These are phyloP conservation scores for Notolepis coatsorum DNA, from an alignment of 2,797 vertebrate species.

Conservation along the genomic window DNA sequence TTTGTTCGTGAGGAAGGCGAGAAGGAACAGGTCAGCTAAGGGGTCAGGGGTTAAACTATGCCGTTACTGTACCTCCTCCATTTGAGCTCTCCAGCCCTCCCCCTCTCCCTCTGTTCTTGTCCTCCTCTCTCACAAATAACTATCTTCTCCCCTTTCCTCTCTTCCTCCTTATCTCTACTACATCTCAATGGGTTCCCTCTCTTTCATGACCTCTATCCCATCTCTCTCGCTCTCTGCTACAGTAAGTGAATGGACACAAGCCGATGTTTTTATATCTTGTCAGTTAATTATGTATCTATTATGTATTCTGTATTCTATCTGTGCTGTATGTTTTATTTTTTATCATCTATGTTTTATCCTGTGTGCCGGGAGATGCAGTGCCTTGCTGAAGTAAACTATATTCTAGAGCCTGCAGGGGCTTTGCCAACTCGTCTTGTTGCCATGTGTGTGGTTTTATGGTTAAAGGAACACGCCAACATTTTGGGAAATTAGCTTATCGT, in stretches of 20 bases:
- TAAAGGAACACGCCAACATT: too few relatives aligned
- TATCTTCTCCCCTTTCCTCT: too few relatives aligned
- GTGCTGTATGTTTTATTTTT: background rate
- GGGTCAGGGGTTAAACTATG: background rate
- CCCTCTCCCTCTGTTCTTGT: background rate
- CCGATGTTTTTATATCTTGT: background rate
- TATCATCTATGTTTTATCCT: background rate
- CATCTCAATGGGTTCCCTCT: too few relatives aligned
- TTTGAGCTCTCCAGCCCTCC: background rate
- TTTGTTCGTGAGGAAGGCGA: background rate
- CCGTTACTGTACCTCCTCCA: background rate
- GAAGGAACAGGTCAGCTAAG: background rate
- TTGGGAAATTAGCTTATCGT: too few relatives aligned
- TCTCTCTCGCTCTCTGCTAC: background rate
- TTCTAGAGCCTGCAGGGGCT: background rate
- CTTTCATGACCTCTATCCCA: background rate
- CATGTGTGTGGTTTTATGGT: background rate
- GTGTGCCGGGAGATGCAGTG: conserved; percentile 15
- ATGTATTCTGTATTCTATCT: background rate
- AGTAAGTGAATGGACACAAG: background rate
- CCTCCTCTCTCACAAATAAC: too few relatives aligned
- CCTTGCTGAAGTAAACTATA: conserved; percentile 25
- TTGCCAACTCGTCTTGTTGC: background rate
- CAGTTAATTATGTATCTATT: background rate
- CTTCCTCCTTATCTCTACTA: background rate